A percentile compares a stretch with the other conserved stretches of the same genome.
These are phyloP conservation scores for Eulimnadia texana DNA, from an alignment of 1,140 invertebrate genomes.

Conservation along the genomic window DNA sequence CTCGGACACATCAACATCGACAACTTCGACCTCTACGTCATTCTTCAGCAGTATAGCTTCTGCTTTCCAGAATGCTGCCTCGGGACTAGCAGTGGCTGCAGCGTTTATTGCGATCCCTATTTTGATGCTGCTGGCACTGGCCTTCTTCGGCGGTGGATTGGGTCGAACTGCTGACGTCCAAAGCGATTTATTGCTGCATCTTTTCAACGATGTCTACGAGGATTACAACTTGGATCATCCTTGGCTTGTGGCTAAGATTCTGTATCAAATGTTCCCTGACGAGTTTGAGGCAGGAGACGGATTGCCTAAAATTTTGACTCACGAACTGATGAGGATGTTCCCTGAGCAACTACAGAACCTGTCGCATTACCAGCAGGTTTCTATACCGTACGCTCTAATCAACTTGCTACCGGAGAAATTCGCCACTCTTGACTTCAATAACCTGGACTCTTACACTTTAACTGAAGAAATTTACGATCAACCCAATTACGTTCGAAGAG, in stretches of 20 bases:
- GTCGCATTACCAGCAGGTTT: not conserved
- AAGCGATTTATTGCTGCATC: not conserved
- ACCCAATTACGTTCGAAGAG: not conserved
- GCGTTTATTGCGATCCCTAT: not conserved
- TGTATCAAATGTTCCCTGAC: conserved; percentile 10
- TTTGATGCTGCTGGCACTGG: not conserved
- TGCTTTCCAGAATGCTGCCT: not conserved
- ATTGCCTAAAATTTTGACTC: not conserved
- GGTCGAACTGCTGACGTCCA: conserved; percentile 1
- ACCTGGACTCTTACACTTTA: not conserved
- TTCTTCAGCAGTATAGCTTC: not conserved
- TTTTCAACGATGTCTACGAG: conserved; percentile 6
- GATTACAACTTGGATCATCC: conserved; percentile 1
- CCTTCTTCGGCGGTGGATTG: not conserved
- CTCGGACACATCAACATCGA: not conserved
- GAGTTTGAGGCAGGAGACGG: not conserved
- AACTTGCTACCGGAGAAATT: not conserved
- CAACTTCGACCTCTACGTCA: not conserved
- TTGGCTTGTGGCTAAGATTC: conserved; percentile 4
- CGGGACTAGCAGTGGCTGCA: not conserved
- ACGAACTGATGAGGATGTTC: not conserved
- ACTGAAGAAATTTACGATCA: not conserved
- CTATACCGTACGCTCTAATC: not conserved
- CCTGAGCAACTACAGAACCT: conserved; percentile 4
- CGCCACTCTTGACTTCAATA: not conserved